Evolutionary conservation across 2,797 vertebrate genomes (phyloP).

Genomic region (Urocyon cinereoargenteus): DNA sequence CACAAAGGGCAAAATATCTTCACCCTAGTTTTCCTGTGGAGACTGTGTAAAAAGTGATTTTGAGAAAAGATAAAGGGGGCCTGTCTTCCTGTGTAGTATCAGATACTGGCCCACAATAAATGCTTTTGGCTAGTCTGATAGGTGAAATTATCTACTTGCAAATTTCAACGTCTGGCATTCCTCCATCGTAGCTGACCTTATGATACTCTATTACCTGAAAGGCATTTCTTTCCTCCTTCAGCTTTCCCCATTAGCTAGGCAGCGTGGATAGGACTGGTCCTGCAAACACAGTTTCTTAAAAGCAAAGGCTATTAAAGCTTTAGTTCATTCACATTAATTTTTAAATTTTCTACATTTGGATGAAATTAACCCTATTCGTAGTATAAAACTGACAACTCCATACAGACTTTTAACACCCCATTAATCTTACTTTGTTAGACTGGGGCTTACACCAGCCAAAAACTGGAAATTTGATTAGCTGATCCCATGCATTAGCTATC

Average conservation of each 20-base stretch:
- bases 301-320: conserved; percentile 63
- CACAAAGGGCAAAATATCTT: conserved; percentile 70
- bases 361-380: conserved; percentile 79
- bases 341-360: conserved; percentile 77
- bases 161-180: conserved; percentile 77
- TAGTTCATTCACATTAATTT: conserved; percentile 76
- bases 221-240: conserved; percentile 47
- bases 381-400: conserved; percentile 72
- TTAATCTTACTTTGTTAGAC: conserved; percentile 81
- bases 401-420: conserved; percentile 81
- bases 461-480: conserved; percentile 71
- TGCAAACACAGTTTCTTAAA: conserved; percentile 58
- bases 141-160: conserved; percentile 79
- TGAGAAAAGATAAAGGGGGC: conserved; percentile 68
- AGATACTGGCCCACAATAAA: conserved; percentile 74
- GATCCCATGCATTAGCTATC: conserved; percentile 68
- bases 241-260: conserved; percentile 55
- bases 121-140: conserved; percentile 74
- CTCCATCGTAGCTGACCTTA: conserved; percentile 76
- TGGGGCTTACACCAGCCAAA: conserved; percentile 52
- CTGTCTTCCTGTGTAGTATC: conserved; percentile 79
- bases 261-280: neutral
- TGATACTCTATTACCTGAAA: conserved; percentile 60
- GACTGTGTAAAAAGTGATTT: conserved; percentile 74
- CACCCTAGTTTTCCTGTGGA: conserved; percentile 61